These are phyloP conservation scores for Cyphomyrus discorhynchus DNA, from an alignment of 2,113 vertebrate species.

Conservation along the genomic window DNA sequence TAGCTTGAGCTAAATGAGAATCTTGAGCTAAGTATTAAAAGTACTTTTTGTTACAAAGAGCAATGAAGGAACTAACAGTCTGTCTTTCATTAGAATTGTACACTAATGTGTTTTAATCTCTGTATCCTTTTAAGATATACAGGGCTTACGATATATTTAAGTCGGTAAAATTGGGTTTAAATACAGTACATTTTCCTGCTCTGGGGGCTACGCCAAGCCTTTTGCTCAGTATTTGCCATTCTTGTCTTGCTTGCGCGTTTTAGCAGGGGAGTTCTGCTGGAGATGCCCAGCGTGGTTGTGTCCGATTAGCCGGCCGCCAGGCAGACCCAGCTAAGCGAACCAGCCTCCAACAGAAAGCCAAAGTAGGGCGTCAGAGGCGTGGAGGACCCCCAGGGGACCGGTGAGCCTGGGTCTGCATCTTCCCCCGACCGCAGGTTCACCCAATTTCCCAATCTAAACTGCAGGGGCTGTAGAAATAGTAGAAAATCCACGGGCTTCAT, in stretches of 20 bases:
- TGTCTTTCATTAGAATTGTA: not conserved
- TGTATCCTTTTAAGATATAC: not conserved
- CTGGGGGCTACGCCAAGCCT: not conserved
- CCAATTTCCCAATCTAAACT: not conserved
- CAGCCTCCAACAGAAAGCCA: not conserved
- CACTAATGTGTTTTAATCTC: conserved; percentile 5
- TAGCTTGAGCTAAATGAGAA: not conserved
- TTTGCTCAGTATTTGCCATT: not conserved
- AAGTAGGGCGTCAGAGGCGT: not conserved
- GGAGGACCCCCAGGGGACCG: not conserved
- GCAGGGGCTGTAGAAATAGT: conserved; percentile 1
- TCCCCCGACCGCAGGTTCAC: not conserved
- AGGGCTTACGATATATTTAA: not conserved
- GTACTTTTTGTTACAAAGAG: not conserved
- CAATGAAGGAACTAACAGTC: not conserved
- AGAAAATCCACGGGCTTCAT: conserved; percentile 34
- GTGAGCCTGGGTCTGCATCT: not conserved
- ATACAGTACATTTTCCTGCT: not conserved
- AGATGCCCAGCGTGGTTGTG: not conserved
- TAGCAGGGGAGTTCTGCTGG: not conserved
- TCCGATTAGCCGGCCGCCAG: not conserved
- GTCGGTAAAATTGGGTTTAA: not conserved
- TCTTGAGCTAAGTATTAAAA: not conserved
- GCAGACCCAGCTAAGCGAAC: not conserved
- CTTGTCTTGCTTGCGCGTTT: not conserved